Percentiles rank a stretch among this genome's conserved stretches.
Conservation (phyloP, 2,888 invertebrate genomes). For the Aphrophora alni region DNA sequence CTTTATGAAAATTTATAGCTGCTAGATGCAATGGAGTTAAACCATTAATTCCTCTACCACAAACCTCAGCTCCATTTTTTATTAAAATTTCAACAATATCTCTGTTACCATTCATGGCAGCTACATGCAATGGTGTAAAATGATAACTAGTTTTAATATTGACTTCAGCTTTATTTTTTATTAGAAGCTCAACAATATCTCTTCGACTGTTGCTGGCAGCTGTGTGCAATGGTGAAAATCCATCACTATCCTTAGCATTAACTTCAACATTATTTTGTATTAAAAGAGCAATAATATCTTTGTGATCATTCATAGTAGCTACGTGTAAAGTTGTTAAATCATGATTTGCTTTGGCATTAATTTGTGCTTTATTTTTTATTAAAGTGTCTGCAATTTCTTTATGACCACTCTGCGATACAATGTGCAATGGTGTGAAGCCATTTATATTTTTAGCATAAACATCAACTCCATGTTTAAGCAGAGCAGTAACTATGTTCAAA, state of each 20-base stretch:
- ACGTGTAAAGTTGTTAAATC: slow-evolving; percentile 43
- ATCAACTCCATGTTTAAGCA: slow-evolving; percentile 40
- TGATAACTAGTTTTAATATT: slow-evolving; percentile 30
- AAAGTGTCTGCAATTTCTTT: slow-evolving; percentile 43
- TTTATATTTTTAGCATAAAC: slow-evolving; percentile 34
- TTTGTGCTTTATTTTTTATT: slow-evolving; percentile 46
- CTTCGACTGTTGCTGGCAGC: slow-evolving; percentile 38
- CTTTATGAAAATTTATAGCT: no score
- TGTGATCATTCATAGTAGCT: background rate
- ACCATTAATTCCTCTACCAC: slow-evolving; percentile 36
- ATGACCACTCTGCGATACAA: slow-evolving; percentile 38
- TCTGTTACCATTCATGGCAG: slow-evolving; percentile 35
- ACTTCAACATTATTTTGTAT: background rate
- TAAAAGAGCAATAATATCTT: background rate
- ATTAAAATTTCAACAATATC: slow-evolving; percentile 44
- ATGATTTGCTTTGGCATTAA: slow-evolving; percentile 40
- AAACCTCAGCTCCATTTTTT: slow-evolving; percentile 45
- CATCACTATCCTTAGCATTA: slow-evolving; percentile 22
- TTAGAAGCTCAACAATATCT: slow-evolving; percentile 41
- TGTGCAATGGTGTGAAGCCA: slow-evolving; percentile 39
- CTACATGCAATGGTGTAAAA: slow-evolving; percentile 42
- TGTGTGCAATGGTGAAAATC: background rate
- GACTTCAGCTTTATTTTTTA: slow-evolving; percentile 43
- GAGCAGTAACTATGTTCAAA: background rate
- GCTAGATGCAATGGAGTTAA: slow-evolving; percentile 43